Evolutionary conservation across 2,113 vertebrate genomes (phyloP), one percentile per base, ranked within the genome.

Genomic region (Otolemur garnettii): DNA sequence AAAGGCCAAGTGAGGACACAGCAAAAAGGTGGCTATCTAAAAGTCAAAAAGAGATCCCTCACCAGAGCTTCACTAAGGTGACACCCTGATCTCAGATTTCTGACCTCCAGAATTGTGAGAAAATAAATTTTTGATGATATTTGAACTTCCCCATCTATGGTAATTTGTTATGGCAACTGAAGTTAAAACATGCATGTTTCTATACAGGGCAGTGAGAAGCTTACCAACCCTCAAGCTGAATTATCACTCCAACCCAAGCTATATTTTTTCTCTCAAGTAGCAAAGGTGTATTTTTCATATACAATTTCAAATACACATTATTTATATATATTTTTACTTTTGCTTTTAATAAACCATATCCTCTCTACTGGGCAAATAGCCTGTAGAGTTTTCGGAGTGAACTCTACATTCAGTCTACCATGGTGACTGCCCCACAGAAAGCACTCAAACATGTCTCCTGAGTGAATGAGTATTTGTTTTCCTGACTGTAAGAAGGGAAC

Each of bases 291-390:
- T 72, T 81, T 87, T 85, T 50, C 45, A 50, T 50, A 50, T 50
- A 50, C 45, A 50, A 50, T 9, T 50, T 50, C 45, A 50, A 50
- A 50, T 50, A 50, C 45, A 50, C 45, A 50, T 50, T 50, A 50
- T 50, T 50, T 18, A 60, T 62, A 21, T 64, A 17, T 2, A 12
- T 28, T 35, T 45, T 75, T 11, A 4, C 10, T 87, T 94, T 85
- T 57, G 7, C 33, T 86, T 90, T 91, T 79, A 80, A 95, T 62
- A 81, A 87, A 79, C 22, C 62, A 88, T 80, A 60, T 78, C 7
- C 21, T 94, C 33, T 55, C 33, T 53, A 64, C 11, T 60, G 14
- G 69, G 53, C 68, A 75, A 75, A 57, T 24, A 88, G 14, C 7
- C 12, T 19, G 0, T 60, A n/a, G 1, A 15, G 60, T 75, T 15